Conservation (phyloP, 2,797 vertebrate genomes). For the Enteromius trimaculatus region DNA sequence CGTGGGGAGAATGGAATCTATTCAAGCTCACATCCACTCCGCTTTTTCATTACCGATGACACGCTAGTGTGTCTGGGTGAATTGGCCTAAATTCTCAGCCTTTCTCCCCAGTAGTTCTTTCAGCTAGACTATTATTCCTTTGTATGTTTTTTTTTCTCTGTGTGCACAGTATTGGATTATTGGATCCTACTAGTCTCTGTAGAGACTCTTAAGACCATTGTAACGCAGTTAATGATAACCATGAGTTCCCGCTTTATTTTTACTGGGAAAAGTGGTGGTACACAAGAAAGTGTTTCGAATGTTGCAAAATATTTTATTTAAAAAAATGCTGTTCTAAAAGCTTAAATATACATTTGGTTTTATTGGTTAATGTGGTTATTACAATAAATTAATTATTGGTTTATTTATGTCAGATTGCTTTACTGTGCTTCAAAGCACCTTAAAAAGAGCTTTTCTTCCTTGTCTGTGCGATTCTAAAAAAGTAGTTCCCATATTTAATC, state of each 20-base stretch:
- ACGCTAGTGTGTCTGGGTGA: constrained; percentile 39
- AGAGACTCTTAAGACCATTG: background rate
- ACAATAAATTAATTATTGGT: background rate
- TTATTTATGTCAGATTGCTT: background rate
- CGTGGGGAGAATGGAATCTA: constrained; percentile 35
- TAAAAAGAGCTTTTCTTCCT: background rate
- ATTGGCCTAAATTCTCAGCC: constrained; percentile 30
- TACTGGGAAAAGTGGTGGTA: background rate
- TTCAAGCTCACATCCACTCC: constrained; percentile 42
- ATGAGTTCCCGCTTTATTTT: background rate
- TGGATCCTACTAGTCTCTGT: background rate
- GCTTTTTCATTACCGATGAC: constrained; percentile 44
- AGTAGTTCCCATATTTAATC: background rate
- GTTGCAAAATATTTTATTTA: background rate
- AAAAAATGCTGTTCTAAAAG: background rate
- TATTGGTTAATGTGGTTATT: background rate
- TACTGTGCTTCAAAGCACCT: background rate
- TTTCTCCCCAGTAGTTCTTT: constrained; percentile 23
- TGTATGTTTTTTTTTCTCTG: constrained; percentile 2
- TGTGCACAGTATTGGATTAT: background rate
- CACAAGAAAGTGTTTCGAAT: background rate
- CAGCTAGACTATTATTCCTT: constrained; percentile 38
- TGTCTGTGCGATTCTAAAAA: background rate
- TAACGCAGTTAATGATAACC: background rate
- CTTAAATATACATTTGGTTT: background rate